Evolutionary conservation across 2,888 invertebrate genomes (phyloP).

Genomic region (Nysson spinosus): DNA sequence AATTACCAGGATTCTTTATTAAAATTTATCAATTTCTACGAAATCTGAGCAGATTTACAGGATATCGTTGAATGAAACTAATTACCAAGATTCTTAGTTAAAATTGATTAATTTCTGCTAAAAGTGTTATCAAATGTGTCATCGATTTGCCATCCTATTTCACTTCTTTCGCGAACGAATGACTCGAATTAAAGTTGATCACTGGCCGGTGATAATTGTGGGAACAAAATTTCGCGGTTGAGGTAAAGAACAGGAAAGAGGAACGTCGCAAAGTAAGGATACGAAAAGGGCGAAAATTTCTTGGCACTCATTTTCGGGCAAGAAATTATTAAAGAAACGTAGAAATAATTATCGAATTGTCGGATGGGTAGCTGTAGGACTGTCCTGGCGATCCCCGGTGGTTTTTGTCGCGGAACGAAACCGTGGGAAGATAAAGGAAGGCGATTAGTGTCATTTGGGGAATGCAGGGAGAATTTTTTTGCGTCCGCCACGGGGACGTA

Average conservation of each 20-base stretch:
- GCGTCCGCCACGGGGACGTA: slow-evolving; percentile 55
- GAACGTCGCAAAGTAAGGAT: slow-evolving; percentile 17
- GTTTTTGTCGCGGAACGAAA: slow-evolving; percentile 71
- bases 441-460: slow-evolving; percentile 77
- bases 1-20: too few species aligned
- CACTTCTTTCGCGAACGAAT: too few species aligned
- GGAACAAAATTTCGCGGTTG: not conserved
- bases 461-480: slow-evolving; percentile 73
- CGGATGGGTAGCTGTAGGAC: slow-evolving; percentile 56
- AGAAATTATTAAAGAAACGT: slow-evolving; percentile 72
- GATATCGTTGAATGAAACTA: too few species aligned
- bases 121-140: too few species aligned
- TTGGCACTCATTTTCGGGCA: slow-evolving; percentile 56
- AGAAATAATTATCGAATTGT: slow-evolving; percentile 75
- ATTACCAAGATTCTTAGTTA: too few species aligned
- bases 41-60: too few species aligned
- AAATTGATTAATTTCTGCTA: too few species aligned
- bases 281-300: slow-evolving; percentile 48
- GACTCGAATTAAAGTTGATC: too few species aligned
- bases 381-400: slow-evolving; percentile 37
- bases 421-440: slow-evolving; percentile 77
- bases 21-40: too few species aligned
- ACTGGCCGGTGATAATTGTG: too few species aligned
- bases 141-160: too few species aligned
- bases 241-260: not conserved